These are phyloP conservation scores for Pyrocephalus nanus DNA, from an alignment of 2,797 vertebrate species.

Conservation along the genomic window DNA sequence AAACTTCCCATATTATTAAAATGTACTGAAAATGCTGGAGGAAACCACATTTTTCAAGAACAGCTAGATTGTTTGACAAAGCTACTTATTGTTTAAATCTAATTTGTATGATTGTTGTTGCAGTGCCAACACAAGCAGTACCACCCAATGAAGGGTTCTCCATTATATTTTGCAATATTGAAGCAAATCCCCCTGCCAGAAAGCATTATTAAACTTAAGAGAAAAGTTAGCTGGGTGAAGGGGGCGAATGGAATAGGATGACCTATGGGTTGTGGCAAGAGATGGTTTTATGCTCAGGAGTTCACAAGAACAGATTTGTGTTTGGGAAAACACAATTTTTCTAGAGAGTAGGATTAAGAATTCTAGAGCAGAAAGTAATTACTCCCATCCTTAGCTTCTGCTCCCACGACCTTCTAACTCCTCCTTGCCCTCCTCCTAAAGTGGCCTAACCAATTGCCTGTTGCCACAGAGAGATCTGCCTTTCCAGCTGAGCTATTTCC, in stretches of 20 bases:
- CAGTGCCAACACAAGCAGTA: background rate
- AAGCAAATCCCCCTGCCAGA: background rate
- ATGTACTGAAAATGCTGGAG: background rate
- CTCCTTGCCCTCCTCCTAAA: background rate
- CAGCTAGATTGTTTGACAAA: background rate
- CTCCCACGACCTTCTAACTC: background rate
- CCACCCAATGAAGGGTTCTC: background rate
- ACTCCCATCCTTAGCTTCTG: background rate
- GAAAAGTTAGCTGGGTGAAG: background rate
- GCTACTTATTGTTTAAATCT: background rate
- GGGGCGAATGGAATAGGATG: background rate
- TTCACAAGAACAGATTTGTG: background rate
- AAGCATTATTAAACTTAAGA: background rate
- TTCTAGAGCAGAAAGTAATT: background rate
- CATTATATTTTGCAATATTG: background rate
- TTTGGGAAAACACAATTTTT: background rate
- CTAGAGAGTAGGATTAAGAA: background rate
- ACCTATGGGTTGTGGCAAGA: background rate
- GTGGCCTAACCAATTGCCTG: background rate
- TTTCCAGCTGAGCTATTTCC: background rate
- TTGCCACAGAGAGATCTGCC: background rate
- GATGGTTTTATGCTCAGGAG: background rate
- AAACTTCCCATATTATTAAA: background rate
- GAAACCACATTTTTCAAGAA: background rate
- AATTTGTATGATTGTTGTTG: background rate